These are phyloP conservation scores for Mystacornis crossleyi DNA, from an alignment of 2,113 vertebrate species.

Conservation along the genomic window DNA sequence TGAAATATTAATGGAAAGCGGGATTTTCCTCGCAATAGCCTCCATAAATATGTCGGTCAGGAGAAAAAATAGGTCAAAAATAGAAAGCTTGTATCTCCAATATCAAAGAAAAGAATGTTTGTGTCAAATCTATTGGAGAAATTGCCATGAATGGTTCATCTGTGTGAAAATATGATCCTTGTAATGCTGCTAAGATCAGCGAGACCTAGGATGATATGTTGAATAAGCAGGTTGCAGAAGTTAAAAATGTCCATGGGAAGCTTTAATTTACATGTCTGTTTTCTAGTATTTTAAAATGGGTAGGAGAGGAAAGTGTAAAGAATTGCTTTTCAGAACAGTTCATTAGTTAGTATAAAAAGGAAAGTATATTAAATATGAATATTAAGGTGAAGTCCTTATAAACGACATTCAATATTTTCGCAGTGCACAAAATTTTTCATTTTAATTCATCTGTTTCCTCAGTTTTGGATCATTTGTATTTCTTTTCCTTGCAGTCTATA, in stretches of 20 bases:
- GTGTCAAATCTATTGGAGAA: constrained; percentile 29
- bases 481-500: background rate
- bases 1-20: constrained; percentile 14
- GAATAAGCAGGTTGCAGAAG: constrained; percentile 10
- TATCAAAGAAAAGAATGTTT: constrained; percentile 55
- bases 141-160: constrained; percentile 26
- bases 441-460: background rate
- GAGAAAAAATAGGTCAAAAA: constrained; percentile 45
- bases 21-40: constrained; percentile 15
- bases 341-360: background rate
- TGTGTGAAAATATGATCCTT: constrained; percentile 37
- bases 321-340: background rate
- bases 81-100: constrained; percentile 7
- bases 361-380: background rate
- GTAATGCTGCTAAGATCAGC: constrained; percentile 47
- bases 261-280: constrained; percentile 57
- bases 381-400: background rate
- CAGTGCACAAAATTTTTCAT: background rate
- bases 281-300: constrained; percentile 17
- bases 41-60: constrained; percentile 13
- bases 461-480: background rate
- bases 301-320: background rate
- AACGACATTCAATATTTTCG: background rate
- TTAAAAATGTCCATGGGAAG: constrained; percentile 22
- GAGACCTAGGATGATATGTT: background rate